A percentile compares a stretch with the other conserved stretches of the same genome.
phyloP scores from a whole-genome alignment of 1,140 invertebrate genomes.

The Drosophila watanabei region DNA sequence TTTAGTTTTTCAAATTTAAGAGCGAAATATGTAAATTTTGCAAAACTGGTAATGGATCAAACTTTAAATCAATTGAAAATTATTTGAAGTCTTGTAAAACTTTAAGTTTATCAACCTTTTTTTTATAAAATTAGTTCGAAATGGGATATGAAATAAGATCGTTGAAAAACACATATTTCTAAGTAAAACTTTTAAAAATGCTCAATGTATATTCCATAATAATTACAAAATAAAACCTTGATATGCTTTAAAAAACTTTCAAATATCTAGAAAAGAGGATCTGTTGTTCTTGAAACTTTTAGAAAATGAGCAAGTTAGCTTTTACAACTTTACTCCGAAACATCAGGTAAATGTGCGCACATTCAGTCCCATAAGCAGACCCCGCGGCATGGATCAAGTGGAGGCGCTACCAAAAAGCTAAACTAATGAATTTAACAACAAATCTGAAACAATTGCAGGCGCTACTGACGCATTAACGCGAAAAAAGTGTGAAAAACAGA shows the following conservation, averaged over 20 bases:
- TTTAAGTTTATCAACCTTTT: too few species aligned
- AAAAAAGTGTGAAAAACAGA: slow-evolving; percentile 6
- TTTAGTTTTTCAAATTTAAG: neutral
- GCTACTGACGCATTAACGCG: neutral
- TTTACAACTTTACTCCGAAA: neutral
- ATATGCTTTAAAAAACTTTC: neutral
- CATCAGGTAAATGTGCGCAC: neutral
- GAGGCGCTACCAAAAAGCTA: slow-evolving; percentile 4
- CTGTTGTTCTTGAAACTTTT: neutral
- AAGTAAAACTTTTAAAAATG: neutral
- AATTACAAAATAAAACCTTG: neutral
- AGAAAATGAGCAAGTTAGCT: neutral
- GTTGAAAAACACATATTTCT: neutral
- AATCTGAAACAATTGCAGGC: neutral
- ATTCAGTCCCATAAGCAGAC: neutral
- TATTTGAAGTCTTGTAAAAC: neutral
- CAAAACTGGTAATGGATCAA: neutral
- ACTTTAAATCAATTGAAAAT: neutral
- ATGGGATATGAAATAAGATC: neutral
- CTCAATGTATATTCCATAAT: neutral
- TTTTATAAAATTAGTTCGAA: neutral
- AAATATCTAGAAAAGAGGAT: neutral
- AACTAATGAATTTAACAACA: slow-evolving; percentile 4
- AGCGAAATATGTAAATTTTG: neutral
- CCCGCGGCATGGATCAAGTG: neutral